Evolutionary conservation across 2,113 vertebrate genomes (phyloP).

Genomic region (Agapornis roseicollis): DNA sequence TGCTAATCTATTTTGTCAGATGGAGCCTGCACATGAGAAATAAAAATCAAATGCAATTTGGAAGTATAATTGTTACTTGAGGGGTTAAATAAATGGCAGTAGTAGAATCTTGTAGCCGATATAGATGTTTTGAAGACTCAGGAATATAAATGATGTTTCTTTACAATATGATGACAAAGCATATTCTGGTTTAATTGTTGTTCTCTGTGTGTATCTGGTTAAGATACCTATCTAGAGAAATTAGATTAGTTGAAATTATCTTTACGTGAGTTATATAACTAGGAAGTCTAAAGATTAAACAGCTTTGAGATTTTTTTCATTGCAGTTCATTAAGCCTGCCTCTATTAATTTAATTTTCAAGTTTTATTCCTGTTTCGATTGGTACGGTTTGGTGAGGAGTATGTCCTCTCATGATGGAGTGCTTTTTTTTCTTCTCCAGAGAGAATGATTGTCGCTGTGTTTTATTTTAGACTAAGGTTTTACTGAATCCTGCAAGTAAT

Average conservation of each 20-base stretch:
- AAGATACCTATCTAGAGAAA: background rate
- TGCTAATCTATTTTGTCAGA: background rate
- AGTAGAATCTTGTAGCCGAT: background rate
- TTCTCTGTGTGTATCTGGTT: too few species aligned
- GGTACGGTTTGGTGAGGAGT: background rate
- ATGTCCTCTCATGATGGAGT: background rate
- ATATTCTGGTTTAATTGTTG: background rate
- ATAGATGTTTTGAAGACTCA: background rate
- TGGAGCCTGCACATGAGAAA: background rate
- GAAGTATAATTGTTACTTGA: background rate
- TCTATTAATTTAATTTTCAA: background rate
- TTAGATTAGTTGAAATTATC: background rate
- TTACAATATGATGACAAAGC: background rate
- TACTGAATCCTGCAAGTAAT: background rate
- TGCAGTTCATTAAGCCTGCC: background rate
- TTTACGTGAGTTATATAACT: background rate
- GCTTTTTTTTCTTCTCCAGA: background rate
- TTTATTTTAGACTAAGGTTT: background rate
- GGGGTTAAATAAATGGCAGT: background rate
- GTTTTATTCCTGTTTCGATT: background rate
- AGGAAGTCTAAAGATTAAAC: background rate
- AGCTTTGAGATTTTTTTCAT: background rate
- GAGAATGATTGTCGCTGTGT: background rate
- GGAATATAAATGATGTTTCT: background rate
- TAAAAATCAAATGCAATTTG: background rate